A percentile compares a stretch with the other conserved stretches of the same genome.
Evolutionary conservation across 2,888 invertebrate species (phyloP).

Genomic region (Eupithecia tripunctaria): DNA sequence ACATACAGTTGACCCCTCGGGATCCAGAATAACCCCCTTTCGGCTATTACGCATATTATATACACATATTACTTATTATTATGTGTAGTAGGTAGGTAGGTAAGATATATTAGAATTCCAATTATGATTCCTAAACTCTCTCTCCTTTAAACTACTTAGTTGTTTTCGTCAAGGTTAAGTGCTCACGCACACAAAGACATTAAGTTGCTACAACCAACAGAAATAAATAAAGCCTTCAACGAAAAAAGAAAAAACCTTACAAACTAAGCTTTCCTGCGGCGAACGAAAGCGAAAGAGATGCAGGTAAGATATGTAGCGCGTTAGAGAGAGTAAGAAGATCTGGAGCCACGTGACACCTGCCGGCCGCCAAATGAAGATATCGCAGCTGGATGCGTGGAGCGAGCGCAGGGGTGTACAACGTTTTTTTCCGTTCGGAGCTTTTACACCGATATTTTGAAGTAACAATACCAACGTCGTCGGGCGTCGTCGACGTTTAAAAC

Average conservation of each 20-base stretch:
- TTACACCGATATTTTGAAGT: not conserved
- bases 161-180: slow-evolving; percentile 38
- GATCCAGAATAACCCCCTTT: too few relatives aligned
- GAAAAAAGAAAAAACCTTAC: slow-evolving; percentile 61
- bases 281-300: slow-evolving; percentile 68
- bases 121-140: slow-evolving; percentile 11
- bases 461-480: too few relatives aligned
- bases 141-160: slow-evolving; percentile 8
- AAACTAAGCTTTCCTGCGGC: slow-evolving; percentile 73
- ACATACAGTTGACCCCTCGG: too few relatives aligned
- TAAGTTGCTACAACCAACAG: slow-evolving; percentile 71
- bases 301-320: slow-evolving; percentile 43
- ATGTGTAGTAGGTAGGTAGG: too few relatives aligned
- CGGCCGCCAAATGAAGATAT: slow-evolving; percentile 84
- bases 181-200: slow-evolving; percentile 52
- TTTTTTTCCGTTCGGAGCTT: slow-evolving; percentile 40
- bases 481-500: too few relatives aligned
- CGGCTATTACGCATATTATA: too few relatives aligned
- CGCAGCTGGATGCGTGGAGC: slow-evolving; percentile 80
- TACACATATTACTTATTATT: too few relatives aligned
- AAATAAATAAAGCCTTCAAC: slow-evolving; percentile 78
- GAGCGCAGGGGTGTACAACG: slow-evolving; percentile 61
- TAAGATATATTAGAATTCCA: too few relatives aligned
- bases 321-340: slow-evolving; percentile 55
- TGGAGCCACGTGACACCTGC: slow-evolving; percentile 81